Conservation (phyloP, 2,888 invertebrate species). For the Gerosis bhagava region DNA sequence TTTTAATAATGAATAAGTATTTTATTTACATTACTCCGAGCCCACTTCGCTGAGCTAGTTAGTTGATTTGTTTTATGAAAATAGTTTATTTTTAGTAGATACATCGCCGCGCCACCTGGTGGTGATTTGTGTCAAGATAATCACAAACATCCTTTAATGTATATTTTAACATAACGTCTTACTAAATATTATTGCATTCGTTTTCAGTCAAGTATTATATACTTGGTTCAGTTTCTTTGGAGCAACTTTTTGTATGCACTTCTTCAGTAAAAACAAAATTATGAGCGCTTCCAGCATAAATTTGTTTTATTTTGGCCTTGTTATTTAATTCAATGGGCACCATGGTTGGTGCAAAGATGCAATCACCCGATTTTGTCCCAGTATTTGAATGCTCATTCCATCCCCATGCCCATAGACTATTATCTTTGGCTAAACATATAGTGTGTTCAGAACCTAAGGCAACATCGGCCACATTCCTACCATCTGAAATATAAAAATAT, state of each 20-base stretch:
- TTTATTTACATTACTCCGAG: too few species aligned
- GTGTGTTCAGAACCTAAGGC: slow-evolving; percentile 92
- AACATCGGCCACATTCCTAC: slow-evolving; percentile 77
- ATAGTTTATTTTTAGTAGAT: too few species aligned
- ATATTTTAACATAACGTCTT: too few species aligned
- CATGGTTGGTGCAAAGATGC: slow-evolving; percentile 54
- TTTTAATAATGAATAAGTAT: too few species aligned
- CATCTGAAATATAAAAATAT: too few species aligned
- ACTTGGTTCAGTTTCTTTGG: background rate
- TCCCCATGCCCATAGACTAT: slow-evolving; percentile 90
- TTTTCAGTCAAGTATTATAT: too few species aligned
- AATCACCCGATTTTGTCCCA: slow-evolving; percentile 78
- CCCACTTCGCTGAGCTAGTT: too few species aligned
- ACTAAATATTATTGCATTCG: too few species aligned
- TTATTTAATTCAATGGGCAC: slow-evolving; percentile 45
- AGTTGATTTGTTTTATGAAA: too few species aligned
- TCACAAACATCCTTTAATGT: too few species aligned
- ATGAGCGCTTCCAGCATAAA: slow-evolving; percentile 71
- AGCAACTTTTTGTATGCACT: background rate
- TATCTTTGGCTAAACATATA: slow-evolving; percentile 85
- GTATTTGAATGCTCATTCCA: slow-evolving; percentile 96
- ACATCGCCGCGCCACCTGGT: too few species aligned
- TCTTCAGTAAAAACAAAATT: slow-evolving; percentile 60
- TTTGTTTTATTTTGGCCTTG: slow-evolving; percentile 45
- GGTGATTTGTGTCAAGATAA: too few species aligned